phyloP scores from a whole-genome alignment of 2,797 vertebrate species.

The Protonibea diacanthus region DNA sequence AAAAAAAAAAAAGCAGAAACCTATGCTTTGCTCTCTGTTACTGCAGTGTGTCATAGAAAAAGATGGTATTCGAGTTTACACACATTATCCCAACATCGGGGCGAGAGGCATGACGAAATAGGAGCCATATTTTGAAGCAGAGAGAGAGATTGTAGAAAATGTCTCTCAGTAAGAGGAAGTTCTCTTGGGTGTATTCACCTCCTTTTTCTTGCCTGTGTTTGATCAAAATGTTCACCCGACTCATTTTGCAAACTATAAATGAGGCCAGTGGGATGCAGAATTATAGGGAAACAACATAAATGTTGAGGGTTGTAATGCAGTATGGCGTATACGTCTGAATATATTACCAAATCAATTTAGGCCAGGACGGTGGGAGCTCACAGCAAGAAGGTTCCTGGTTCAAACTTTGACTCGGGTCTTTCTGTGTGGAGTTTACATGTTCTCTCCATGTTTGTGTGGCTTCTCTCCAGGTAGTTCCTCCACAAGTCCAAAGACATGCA shows the following conservation, averaged over 20 bases:
- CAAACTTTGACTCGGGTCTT: background rate
- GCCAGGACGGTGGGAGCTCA: too few relatives aligned
- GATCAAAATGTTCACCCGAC: slow-evolving; percentile 8
- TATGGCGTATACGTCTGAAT: background rate
- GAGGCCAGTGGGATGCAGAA: background rate
- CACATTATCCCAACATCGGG: slow-evolving; percentile 35
- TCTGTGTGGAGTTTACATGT: too few relatives aligned
- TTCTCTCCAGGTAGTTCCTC: too few relatives aligned
- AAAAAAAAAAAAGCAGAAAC: slow-evolving; percentile 21
- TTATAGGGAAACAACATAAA: background rate
- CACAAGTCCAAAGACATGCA: too few relatives aligned
- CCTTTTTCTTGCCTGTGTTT: background rate
- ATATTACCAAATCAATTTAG: background rate
- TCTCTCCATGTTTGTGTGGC: too few relatives aligned
- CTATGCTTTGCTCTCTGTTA: slow-evolving; percentile 17
- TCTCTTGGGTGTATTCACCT: background rate
- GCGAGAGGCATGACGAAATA: slow-evolving; percentile 4
- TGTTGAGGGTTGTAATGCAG: too few relatives aligned
- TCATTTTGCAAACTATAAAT: slow-evolving; percentile 39
- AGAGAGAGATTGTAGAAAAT: background rate
- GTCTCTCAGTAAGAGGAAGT: background rate
- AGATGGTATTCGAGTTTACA: slow-evolving; percentile 30
- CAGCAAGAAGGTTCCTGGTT: too few relatives aligned
- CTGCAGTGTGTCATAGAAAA: slow-evolving; percentile 33
- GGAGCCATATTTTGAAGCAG: slow-evolving; percentile 4